These are phyloP conservation scores for Botia kubotai DNA, from an alignment of 2,797 vertebrate species.

Conservation along the genomic window DNA sequence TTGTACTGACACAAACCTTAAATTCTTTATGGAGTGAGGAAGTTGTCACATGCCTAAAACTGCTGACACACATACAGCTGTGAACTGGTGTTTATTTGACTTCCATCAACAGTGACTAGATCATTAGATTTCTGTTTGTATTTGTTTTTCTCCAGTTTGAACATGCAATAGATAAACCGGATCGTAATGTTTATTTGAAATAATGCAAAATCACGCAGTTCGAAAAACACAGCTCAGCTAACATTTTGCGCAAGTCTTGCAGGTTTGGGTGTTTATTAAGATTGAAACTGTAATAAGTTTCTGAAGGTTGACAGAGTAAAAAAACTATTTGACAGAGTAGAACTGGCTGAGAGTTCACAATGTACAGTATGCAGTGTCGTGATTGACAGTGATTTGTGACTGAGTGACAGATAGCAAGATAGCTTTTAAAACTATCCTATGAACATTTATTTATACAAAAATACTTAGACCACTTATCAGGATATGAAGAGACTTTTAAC, in stretches of 20 bases:
- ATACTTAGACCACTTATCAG: no score
- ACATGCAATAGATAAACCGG: background rate
- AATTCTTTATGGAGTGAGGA: no score
- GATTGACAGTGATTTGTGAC: no score
- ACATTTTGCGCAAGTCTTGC: background rate
- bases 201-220: background rate
- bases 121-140: background rate
- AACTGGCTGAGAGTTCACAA: no score
- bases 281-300: background rate
- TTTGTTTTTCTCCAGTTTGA: background rate
- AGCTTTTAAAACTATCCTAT: no score
- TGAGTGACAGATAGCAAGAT: no score
- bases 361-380: no score
- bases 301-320: no score
- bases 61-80: background rate
- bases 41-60: background rate
- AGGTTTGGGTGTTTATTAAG: background rate
- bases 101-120: background rate
- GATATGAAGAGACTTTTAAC: no score
- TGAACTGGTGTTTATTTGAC: background rate
- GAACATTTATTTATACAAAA: no score
- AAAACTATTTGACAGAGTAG: no score
- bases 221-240: background rate
- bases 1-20: no score
- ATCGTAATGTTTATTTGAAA: background rate